Percentiles rank a stretch among this genome's conserved stretches.
phyloP scores from a whole-genome alignment of 1,140 invertebrate species.

The Brachionus paranguensis region DNA sequence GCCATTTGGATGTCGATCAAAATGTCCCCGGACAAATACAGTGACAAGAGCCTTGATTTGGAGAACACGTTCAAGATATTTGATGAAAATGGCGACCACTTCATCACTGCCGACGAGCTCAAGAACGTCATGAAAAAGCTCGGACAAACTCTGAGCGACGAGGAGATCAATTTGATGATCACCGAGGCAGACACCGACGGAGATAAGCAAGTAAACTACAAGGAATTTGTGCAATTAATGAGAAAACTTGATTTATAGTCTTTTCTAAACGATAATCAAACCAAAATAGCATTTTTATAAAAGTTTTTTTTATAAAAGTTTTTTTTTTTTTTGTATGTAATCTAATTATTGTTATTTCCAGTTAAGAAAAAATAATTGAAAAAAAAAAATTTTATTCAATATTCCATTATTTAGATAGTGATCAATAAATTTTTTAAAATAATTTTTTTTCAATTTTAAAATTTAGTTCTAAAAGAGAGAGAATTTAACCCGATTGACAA shows the following conservation, averaged over 20 bases:
- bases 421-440: neutral
- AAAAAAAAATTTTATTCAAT: neutral
- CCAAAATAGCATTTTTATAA: neutral
- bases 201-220: slow-evolving; percentile 37
- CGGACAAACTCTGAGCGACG: slow-evolving; percentile 17
- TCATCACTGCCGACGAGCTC: slow-evolving; percentile 38
- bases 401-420: slow-evolving; percentile 9
- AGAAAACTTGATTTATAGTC: slow-evolving; percentile 21
- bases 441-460: neutral
- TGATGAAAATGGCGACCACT: slow-evolving; percentile 39
- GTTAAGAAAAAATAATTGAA: neutral
- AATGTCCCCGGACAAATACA: slow-evolving; percentile 36
- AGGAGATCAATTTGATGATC: slow-evolving; percentile 40
- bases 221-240: slow-evolving; percentile 40
- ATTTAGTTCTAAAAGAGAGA: no score
- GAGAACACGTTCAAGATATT: slow-evolving; percentile 39
- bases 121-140: slow-evolving; percentile 38
- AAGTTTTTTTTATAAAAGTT: neutral
- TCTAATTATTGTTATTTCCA: neutral
- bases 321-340: neutral
- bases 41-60: slow-evolving; percentile 5
- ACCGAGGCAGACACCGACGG: slow-evolving; percentile 37
- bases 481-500: no score
- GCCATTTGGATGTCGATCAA: slow-evolving; percentile 40
- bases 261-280: neutral